These are phyloP conservation scores for Coregonus suidteri DNA, from an alignment of 2,797 vertebrate species.

Conservation along the genomic window DNA sequence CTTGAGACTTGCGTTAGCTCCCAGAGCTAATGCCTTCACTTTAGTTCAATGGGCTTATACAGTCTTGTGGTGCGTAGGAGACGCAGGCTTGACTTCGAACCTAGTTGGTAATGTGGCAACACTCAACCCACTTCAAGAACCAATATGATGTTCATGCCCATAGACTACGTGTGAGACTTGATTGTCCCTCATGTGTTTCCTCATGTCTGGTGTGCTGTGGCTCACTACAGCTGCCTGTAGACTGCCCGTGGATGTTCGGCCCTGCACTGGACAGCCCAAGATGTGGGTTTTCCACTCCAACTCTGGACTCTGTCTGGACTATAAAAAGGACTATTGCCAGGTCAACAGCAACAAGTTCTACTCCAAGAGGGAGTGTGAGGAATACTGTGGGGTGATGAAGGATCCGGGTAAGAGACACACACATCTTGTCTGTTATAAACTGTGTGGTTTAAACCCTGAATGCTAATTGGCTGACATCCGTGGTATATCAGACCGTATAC, in stretches of 20 bases:
- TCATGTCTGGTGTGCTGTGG: background rate
- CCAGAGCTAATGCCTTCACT: too few species aligned
- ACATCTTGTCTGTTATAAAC: background rate
- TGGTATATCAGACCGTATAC: too few species aligned
- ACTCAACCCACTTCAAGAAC: background rate
- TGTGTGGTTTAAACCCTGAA: too few species aligned
- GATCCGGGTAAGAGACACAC: slow-evolving; percentile 72
- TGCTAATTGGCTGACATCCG: too few species aligned
- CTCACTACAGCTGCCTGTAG: slow-evolving; percentile 81
- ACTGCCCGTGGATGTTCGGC: slow-evolving; percentile 74
- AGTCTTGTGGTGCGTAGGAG: background rate
- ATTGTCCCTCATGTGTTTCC: background rate
- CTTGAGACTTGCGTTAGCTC: background rate
- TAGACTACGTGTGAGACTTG: too few species aligned
- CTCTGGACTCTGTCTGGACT: slow-evolving; percentile 80
- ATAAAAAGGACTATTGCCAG: slow-evolving; percentile 80
- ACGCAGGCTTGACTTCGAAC: background rate
- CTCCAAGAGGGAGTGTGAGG: slow-evolving; percentile 90
- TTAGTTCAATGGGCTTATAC: too few species aligned
- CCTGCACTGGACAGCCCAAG: slow-evolving; percentile 61
- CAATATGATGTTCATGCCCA: too few species aligned
- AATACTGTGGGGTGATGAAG: slow-evolving; percentile 84
- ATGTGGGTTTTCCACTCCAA: slow-evolving; percentile 84
- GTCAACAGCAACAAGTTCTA: slow-evolving; percentile 94
- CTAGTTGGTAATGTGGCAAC: background rate